These are phyloP conservation scores for Malurus splendens DNA, from an alignment of 2,797 vertebrate genomes.

Conservation along the genomic window DNA sequence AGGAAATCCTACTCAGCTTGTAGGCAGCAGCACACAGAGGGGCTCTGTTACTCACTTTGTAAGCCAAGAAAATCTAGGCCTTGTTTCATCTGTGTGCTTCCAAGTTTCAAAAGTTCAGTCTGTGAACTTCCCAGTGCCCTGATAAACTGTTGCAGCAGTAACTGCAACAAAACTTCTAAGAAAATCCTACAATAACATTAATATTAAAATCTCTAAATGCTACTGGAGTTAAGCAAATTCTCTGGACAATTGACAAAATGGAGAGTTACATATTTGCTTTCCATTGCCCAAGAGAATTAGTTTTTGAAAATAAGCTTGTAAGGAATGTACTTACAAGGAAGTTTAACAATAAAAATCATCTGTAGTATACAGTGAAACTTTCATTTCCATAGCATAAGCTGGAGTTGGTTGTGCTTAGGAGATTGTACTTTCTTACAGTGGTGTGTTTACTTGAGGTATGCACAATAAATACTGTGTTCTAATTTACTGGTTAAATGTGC, in stretches of 20 bases:
- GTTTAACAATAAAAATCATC: not conserved
- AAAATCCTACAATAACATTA: not conserved
- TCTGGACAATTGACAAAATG: not conserved
- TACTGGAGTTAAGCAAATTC: not conserved
- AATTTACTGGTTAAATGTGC: not conserved
- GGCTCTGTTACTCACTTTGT: not conserved
- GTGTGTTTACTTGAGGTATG: not conserved
- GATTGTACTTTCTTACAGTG: not conserved
- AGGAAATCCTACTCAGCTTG: not conserved
- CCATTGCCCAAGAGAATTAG: not conserved
- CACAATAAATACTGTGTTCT: not conserved
- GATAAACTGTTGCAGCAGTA: not conserved
- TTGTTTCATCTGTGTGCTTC: not conserved
- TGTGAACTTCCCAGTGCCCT: not conserved
- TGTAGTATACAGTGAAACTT: not conserved
- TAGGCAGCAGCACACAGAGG: not conserved
- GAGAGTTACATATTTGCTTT: not conserved
- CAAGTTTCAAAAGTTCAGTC: slow-evolving; percentile 12
- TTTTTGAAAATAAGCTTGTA: slow-evolving; percentile 4
- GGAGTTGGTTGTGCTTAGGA: not conserved
- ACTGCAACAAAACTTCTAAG: not conserved
- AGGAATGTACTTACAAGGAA: not conserved
- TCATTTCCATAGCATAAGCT: not conserved
- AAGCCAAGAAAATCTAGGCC: not conserved
- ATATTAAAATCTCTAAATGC: not conserved